Evolutionary conservation across 2,797 vertebrate species (phyloP).

Genomic region (Lacerta bilineata): DNA sequence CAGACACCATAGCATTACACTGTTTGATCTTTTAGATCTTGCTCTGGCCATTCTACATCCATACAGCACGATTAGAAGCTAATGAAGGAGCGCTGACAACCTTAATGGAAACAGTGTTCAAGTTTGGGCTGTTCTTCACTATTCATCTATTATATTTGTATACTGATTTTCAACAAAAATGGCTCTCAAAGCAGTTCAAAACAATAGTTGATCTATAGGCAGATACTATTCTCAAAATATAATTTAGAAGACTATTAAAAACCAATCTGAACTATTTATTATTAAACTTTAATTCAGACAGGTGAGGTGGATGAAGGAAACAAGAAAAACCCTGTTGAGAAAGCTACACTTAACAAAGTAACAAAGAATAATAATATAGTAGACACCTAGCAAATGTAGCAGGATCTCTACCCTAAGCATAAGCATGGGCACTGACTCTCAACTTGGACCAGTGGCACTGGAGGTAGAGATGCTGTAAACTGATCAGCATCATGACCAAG

Average conservation of each 20-base stretch:
- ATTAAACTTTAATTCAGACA: not conserved
- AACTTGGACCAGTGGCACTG: not conserved
- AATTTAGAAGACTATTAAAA: not conserved
- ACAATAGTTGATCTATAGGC: not conserved
- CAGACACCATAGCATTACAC: not conserved
- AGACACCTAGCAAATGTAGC: no score
- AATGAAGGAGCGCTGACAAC: not conserved
- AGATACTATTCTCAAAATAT: not conserved
- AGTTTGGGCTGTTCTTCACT: not conserved
- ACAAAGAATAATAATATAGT: not conserved
- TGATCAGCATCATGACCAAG: not conserved
- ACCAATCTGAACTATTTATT: not conserved
- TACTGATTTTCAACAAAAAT: not conserved
- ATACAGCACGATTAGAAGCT: not conserved
- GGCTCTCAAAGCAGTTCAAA: not conserved
- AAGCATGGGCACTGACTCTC: not conserved
- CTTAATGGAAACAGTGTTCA: not conserved
- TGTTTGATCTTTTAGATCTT: not conserved
- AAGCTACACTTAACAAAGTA: constrained; percentile 8
- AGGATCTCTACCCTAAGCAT: no score
- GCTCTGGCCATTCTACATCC: not conserved
- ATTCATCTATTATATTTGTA: not conserved
- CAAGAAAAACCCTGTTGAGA: not conserved
- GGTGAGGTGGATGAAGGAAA: not conserved
- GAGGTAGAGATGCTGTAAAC: not conserved